phyloP scores from a whole-genome alignment of 2,888 invertebrate genomes.

The Strigamia transsilvanica region DNA sequence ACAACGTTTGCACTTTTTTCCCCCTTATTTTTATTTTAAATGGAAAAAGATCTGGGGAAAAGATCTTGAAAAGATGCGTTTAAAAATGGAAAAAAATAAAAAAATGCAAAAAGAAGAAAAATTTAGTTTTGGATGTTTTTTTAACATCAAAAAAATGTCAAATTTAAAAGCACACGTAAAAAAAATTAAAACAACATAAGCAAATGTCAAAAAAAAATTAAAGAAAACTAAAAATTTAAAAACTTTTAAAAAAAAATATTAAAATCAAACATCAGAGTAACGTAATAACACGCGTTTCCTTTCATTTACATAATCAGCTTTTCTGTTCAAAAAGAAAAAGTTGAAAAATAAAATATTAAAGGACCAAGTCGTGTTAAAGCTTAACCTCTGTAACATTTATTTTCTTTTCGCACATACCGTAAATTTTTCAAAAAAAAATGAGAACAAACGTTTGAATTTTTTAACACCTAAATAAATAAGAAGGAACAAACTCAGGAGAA shows the following conservation, averaged over 20 bases:
- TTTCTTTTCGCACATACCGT: background rate
- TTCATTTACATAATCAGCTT: slow-evolving; percentile 20
- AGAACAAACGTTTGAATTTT: background rate
- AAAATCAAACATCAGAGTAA: background rate
- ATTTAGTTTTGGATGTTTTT: background rate
- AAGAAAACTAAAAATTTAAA: background rate
- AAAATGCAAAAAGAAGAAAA: background rate
- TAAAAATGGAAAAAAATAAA: background rate
- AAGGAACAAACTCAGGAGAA: background rate
- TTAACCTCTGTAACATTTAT: background rate
- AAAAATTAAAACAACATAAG: background rate
- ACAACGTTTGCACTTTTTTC: too few relatives aligned
- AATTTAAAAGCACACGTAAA: background rate
- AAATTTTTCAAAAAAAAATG: background rate
- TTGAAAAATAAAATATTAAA: slow-evolving; percentile 16
- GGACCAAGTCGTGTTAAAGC: background rate
- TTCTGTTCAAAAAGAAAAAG: background rate
- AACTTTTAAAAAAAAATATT: background rate
- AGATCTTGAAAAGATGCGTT: background rate
- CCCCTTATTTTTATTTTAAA: background rate
- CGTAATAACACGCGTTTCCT: background rate
- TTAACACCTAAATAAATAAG: background rate
- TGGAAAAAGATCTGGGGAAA: background rate
- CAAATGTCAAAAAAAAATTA: background rate
- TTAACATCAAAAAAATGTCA: background rate